Evolutionary conservation across 1,140 invertebrate species (phyloP).

Genomic region (Bactericera cockerelli): DNA sequence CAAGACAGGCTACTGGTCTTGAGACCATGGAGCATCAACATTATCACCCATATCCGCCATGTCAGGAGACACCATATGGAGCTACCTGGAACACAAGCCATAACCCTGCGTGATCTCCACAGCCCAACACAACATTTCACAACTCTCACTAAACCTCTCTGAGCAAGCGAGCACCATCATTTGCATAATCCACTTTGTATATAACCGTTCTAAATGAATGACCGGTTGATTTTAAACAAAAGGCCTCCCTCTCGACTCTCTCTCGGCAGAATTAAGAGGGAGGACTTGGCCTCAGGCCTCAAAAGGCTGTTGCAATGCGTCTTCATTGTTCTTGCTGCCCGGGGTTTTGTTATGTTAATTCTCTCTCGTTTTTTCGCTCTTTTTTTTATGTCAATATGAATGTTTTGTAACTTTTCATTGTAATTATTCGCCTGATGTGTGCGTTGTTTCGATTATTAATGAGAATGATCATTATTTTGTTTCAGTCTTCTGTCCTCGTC

Average conservation of each 20-base stretch:
- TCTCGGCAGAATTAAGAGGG: background rate
- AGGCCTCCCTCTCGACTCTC: background rate
- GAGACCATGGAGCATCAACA: too few species aligned
- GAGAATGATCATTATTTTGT: too few species aligned
- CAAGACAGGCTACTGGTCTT: too few species aligned
- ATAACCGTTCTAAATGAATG: conserved; percentile 9
- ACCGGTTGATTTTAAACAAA: conserved; percentile 8
- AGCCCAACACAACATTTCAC: background rate
- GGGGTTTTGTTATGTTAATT: conserved; percentile 8
- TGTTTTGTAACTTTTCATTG: too few species aligned
- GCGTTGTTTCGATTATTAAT: too few species aligned
- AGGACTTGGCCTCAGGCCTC: background rate
- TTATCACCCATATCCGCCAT: too few species aligned
- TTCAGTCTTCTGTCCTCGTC: too few species aligned
- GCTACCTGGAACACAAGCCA: too few species aligned
- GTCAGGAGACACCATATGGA: too few species aligned
- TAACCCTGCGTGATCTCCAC: too few species aligned
- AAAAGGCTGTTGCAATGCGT: background rate
- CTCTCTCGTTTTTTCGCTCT: background rate
- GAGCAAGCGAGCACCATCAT: background rate
- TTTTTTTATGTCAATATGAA: too few species aligned
- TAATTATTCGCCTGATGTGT: too few species aligned
- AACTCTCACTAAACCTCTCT: background rate
- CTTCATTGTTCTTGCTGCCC: background rate
- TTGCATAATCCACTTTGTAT: conserved; percentile 5